Base-by-base conservation (phyloP, 2,113 vertebrate species). In the Phodopus roborovskii region DNA sequence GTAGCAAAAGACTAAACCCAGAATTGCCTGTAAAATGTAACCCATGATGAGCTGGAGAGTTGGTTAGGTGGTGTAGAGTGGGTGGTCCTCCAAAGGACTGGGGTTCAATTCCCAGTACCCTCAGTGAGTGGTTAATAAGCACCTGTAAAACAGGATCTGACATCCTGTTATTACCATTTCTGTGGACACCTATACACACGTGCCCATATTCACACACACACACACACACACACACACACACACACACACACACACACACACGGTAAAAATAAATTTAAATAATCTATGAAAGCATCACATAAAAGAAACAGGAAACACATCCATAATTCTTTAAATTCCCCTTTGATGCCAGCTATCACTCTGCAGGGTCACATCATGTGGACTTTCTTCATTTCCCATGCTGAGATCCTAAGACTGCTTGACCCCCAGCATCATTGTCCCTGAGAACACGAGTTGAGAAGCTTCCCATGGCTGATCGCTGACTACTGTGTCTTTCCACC, bases 291-390 rank as follows among this genome's bases (percentile, higher is more conserved):
- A 91, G 26, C 7, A 3, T 68, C 86, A 64, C 45, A 6, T 78
- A 64, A 91, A 97, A 19, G 26, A 88, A 91, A 64, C 45, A 68
- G 5, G 17, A 28, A 94, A 39, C 79, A 60, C 8, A 96, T 45
- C 39, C 73, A 78, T n/a, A 95, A 79, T 77, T 82, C 53, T 33
- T 92, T 83, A 68, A 62, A 84, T 82, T 96, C 73, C 93, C 42
- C 64, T 81, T 71, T 93, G n/a, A 36, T 9, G 42, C 20, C 42
- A 70, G 7, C 20, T 53, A 48, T 26, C 66, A 82, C 62, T 93
- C 73, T 85, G 26, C 85, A 58, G 50, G 19, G 73, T 73, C 39
- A 50, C 3, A 58, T 92, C 53, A 85, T 36, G 33, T 50, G 9
- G 56, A 1, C 48, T 33, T 48, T 91, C 73, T 83, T 74, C 90